Evolutionary conservation across 1,140 invertebrate genomes (phyloP), one percentile per base, ranked within the genome.

Genomic region (Caenorhabditis brenneri): DNA sequence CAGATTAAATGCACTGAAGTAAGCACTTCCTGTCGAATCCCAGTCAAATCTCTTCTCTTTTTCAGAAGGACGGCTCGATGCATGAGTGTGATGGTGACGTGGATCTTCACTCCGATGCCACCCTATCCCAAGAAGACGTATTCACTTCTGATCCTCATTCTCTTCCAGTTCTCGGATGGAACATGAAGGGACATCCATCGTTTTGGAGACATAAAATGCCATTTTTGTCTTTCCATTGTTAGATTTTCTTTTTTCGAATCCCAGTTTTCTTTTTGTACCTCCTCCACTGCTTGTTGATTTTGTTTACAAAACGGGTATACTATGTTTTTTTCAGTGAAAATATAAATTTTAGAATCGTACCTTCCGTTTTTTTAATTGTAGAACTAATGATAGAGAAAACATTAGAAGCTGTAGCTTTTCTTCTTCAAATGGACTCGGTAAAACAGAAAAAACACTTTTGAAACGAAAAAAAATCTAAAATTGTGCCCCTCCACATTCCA

Each of bases 141-240:
- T 90, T 90, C 74, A 83, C 87, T 10, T 84, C 90, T n/a, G 90
- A 91, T 79, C 84, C 83, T n/a, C 48, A 78, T 19, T 86, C 83
- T 65, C 81, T 90, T 29, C 85, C 87, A 16, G 79, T 89, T 16
- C 82, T 90, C 16, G 89, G 89, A 22, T 90, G 89, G 89, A 84
- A 88, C 79, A 91, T 90, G 89, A 74, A 85, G 29, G 89, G 90
- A 19, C 88, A 91, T 84, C 90, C 89, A 4, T 82, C 88, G 0
- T 79, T 87, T 29, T 90, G 89, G 89, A 55, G 74, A 16, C 87
- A 91, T 36, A 81, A 81, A 85, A 89, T 91, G 89, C 80, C 89
- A 27, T 90, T 86, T 84, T 85, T 90, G 48, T 81, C 90, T 16
- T 90, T 90, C 39, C 31, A 74, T 46, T 86, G 85, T 69, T 86